Base-by-base conservation (phyloP, 2,797 vertebrate genomes). In the Sebastes flavidus region DNA sequence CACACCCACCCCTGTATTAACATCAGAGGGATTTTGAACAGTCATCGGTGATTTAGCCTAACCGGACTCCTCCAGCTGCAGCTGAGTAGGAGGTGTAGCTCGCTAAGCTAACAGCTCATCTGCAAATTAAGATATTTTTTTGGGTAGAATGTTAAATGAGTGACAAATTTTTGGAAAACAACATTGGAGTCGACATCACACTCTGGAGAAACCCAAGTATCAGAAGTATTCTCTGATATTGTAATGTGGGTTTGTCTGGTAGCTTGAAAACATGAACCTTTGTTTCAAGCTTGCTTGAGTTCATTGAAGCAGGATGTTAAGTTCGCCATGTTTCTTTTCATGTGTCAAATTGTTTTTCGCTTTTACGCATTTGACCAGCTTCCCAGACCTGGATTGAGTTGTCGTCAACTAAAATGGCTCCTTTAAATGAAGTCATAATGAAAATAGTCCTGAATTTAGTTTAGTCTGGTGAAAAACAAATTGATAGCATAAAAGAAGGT, bases 81-180 rank as follows among this genome's bases (percentile, higher is more conserved):
- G 85, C 80, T 87, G 83, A 78, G 84, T 85, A 54, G 90, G 90
- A 87, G 84, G 83, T 86, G 82, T 80, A 87, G 82, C 79, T 75
- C 34, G 13, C 72, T 68, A 66, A 74, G 74, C 69, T 82, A 77
- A 83, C 75, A 16, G 80, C 80, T 84, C 73, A 80, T 80, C 80
- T 85, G 61, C 82, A 88, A 77, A 75, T 82, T n/a, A 60, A 76
- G 29, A 60, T 66, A 55, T 55, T 66, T 80, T 54, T 27, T 58
- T 42, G 20, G 12, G 63, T 66, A 24, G 38, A 82, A 85, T 83
- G 54, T 89, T 67, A 59, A 81, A 77, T 32, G 63, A 83, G 65
- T 76, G 66, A 74, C 22, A 70, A 0, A 20, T 66, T 24, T 75
- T 73, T 52, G 9, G 46, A 63, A 65, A 65, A 46, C 24, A 54